Evolutionary conservation across 2,888 invertebrate species (phyloP).

Genomic region (Cantharis rustica): DNA sequence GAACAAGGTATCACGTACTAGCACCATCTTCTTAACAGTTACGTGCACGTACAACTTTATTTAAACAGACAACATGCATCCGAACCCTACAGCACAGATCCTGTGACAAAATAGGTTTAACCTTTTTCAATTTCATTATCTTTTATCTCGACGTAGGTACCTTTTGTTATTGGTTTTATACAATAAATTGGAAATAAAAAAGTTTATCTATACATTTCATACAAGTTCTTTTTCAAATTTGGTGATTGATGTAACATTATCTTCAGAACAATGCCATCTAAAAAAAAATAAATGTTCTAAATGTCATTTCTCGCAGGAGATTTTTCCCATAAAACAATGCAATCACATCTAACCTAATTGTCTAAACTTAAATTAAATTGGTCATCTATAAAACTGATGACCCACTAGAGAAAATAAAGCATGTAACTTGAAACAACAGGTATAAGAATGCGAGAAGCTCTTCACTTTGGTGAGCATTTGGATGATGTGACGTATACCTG

Average conservation of each 20-base stretch:
- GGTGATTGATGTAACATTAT: neutral
- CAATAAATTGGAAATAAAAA: slow-evolving; percentile 27
- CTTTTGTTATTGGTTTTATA: slow-evolving; percentile 30
- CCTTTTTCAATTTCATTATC: slow-evolving; percentile 41
- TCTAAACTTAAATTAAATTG: neutral
- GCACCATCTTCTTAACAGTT: slow-evolving; percentile 28
- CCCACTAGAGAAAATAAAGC: neutral
- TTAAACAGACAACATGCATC: slow-evolving; percentile 43
- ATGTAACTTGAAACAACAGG: neutral
- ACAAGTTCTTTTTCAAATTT: neutral
- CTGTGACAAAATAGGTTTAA: slow-evolving; percentile 41
- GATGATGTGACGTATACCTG: neutral
- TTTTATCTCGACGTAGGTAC: slow-evolving; percentile 27
- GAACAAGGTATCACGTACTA: slow-evolving; percentile 31
- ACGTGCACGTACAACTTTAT: slow-evolving; percentile 47
- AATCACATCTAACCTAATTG: neutral
- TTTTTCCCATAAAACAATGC: neutral
- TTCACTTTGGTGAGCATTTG: neutral
- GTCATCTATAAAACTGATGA: neutral
- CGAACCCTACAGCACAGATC: slow-evolving; percentile 29
- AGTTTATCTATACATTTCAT: slow-evolving; percentile 10
- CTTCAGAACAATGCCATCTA: neutral
- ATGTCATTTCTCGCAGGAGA: neutral
- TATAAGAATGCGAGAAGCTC: neutral
- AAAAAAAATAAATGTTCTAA: neutral